Conservation (phyloP, 2,888 invertebrate genomes). For the Sinohyriopsis cumingii region DNA sequence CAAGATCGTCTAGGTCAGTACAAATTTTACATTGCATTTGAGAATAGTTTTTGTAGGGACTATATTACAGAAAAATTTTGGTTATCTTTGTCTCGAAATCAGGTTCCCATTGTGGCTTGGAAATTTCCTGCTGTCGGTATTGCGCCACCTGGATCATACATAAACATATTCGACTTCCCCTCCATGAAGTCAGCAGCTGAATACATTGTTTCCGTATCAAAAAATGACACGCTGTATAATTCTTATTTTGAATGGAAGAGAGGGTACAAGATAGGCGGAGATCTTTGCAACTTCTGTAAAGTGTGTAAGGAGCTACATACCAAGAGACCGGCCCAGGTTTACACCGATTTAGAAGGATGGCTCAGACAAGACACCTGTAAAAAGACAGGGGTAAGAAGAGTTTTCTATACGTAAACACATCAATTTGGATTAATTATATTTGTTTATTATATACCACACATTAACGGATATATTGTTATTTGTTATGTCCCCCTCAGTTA, state of each 20-base stretch:
- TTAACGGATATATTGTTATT: too few species aligned
- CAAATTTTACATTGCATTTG: conserved; percentile 55
- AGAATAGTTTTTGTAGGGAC: conserved; percentile 52
- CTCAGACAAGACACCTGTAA: conserved; percentile 35
- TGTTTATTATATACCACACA: too few species aligned
- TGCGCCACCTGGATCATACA: conserved; percentile 31
- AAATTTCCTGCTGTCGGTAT: conserved; percentile 21
- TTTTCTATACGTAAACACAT: too few species aligned
- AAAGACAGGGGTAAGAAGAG: conserved; percentile 26
- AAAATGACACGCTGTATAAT: conserved; percentile 48
- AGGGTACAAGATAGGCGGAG: conserved; percentile 31
- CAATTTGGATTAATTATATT: too few species aligned
- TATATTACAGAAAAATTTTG: conserved; percentile 60
- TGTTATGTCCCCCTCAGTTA: too few species aligned
- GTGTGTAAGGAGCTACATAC: conserved; percentile 52
- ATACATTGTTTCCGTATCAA: conserved; percentile 35
- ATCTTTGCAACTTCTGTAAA: conserved; percentile 40
- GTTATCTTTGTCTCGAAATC: conserved; percentile 37
- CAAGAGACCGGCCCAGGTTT: conserved; percentile 31
- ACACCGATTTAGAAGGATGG: conserved; percentile 41
- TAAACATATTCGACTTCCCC: conserved; percentile 43
- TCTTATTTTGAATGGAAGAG: conserved; percentile 50
- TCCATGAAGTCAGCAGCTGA: conserved; percentile 24
- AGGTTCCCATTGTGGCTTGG: conserved; percentile 56
- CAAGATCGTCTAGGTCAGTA: conserved; percentile 24